These are phyloP conservation scores for Scylla paramamosain DNA, from an alignment of 1,140 invertebrate genomes.

Conservation along the genomic window DNA sequence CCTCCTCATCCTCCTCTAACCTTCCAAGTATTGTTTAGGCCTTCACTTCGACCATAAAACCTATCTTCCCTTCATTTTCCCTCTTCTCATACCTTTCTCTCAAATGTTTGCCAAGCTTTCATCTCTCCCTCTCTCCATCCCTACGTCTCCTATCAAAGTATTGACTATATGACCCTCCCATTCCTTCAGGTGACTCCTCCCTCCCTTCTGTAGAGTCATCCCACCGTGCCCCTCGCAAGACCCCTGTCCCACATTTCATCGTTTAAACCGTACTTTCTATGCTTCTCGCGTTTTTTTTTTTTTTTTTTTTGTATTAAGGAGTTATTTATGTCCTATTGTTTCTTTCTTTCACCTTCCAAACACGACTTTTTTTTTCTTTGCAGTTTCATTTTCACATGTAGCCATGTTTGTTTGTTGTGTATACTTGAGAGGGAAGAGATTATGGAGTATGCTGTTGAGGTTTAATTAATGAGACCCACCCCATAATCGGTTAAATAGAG, in stretches of 20 bases:
- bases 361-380: too few relatives aligned
- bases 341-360: too few relatives aligned
- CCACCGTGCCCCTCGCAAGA: background rate
- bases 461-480: too few relatives aligned
- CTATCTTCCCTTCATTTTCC: background rate
- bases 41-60: background rate
- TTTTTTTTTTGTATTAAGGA: too few relatives aligned
- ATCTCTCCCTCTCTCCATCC: background rate
- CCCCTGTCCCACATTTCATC: background rate
- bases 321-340: too few relatives aligned
- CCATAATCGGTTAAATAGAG: too few relatives aligned
- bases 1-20: background rate
- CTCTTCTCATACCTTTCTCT: background rate
- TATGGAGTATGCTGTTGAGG: too few relatives aligned
- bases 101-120: background rate
- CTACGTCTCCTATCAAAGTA: background rate
- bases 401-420: too few relatives aligned
- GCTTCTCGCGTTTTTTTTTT: too few relatives aligned
- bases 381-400: too few relatives aligned
- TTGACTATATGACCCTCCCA: background rate
- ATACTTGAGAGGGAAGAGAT: too few relatives aligned
- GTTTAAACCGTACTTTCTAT: too few relatives aligned
- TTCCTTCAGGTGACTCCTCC: background rate
- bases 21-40: background rate
- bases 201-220: background rate